Percentiles rank a stretch among this genome's conserved stretches.
Evolutionary conservation across 2,797 vertebrate genomes (phyloP).

Genomic region (Cetoscarus ocellatus): DNA sequence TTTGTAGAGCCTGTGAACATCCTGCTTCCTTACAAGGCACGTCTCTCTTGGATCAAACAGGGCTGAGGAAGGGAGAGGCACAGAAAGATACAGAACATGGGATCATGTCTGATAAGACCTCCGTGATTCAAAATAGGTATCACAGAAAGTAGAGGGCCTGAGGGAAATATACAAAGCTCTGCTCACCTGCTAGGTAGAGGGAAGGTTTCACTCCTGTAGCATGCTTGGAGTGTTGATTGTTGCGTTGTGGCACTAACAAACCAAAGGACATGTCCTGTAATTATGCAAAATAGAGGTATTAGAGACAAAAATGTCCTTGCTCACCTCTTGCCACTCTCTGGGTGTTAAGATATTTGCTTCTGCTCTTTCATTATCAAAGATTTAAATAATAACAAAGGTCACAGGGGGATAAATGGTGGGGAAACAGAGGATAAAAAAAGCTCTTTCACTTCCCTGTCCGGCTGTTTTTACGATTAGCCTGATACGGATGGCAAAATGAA

Average conservation of each 20-base stretch:
- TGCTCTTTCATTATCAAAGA: slow-evolving; percentile 35
- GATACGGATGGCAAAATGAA: slow-evolving; percentile 25
- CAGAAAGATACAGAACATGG: slow-evolving; percentile 6
- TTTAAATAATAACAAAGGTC: slow-evolving; percentile 21
- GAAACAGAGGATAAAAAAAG: slow-evolving; percentile 15
- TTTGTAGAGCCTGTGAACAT: slow-evolving; percentile 97
- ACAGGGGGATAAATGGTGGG: neutral
- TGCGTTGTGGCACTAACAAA: slow-evolving; percentile 61
- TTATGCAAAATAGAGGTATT: slow-evolving; percentile 49
- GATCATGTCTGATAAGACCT: slow-evolving; percentile 47
- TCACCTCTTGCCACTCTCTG: slow-evolving; percentile 28
- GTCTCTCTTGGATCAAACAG: slow-evolving; percentile 83
- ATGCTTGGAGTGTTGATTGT: slow-evolving; percentile 60
- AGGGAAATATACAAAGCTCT: slow-evolving; percentile 2
- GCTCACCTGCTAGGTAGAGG: slow-evolving; percentile 82
- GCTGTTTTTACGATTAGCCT: slow-evolving; percentile 42
- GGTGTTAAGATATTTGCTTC: slow-evolving; percentile 12
- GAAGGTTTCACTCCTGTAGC: slow-evolving; percentile 80
- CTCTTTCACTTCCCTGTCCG: slow-evolving; percentile 60
- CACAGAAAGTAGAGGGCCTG: neutral
- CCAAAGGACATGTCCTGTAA: slow-evolving; percentile 76
- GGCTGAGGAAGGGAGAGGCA: slow-evolving; percentile 56
- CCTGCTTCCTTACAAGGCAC: slow-evolving; percentile 91
- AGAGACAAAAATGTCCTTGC: slow-evolving; percentile 28
- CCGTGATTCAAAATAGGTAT: neutral